phyloP scores from a whole-genome alignment of 2,797 vertebrate genomes.

The Semotilus atromaculatus region DNA sequence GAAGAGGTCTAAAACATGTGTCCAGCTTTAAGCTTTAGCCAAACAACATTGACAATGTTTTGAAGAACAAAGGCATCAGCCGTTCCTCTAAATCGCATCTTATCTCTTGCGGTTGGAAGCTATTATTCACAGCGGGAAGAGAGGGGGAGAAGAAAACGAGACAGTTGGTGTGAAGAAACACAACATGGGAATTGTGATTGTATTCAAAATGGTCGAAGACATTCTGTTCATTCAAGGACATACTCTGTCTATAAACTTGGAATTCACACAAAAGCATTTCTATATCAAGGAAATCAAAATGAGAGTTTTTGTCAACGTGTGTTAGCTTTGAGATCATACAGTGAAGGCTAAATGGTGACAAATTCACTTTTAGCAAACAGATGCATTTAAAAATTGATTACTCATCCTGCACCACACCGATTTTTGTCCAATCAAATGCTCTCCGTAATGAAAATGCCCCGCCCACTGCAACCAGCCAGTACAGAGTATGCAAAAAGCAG shows the following conservation, averaged over 20 bases:
- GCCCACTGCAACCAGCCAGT: neutral
- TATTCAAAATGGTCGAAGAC: slow-evolving; percentile 69
- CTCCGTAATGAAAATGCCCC: neutral
- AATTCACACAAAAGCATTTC: neutral
- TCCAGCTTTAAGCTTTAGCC: slow-evolving; percentile 43
- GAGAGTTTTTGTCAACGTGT: neutral
- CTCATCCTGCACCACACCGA: neutral
- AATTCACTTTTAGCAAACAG: neutral
- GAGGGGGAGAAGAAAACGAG: slow-evolving; percentile 18
- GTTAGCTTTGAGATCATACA: neutral
- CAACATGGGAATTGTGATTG: slow-evolving; percentile 69
- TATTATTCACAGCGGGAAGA: slow-evolving; percentile 68
- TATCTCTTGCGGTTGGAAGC: slow-evolving; percentile 64
- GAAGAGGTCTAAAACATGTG: slow-evolving; percentile 46
- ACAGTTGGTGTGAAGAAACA: slow-evolving; percentile 70
- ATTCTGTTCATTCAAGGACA: slow-evolving; percentile 58
- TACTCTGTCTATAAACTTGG: neutral
- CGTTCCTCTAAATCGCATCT: slow-evolving; percentile 76
- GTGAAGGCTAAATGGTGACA: no score
- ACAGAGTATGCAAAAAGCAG: neutral
- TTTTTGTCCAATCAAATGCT: neutral
- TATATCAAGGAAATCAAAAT: neutral
- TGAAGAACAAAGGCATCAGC: slow-evolving; percentile 78
- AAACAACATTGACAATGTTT: slow-evolving; percentile 60
- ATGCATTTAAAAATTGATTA: neutral